These are phyloP conservation scores for Tribolium freemani DNA, from an alignment of 2,888 invertebrate species.

Conservation along the genomic window DNA sequence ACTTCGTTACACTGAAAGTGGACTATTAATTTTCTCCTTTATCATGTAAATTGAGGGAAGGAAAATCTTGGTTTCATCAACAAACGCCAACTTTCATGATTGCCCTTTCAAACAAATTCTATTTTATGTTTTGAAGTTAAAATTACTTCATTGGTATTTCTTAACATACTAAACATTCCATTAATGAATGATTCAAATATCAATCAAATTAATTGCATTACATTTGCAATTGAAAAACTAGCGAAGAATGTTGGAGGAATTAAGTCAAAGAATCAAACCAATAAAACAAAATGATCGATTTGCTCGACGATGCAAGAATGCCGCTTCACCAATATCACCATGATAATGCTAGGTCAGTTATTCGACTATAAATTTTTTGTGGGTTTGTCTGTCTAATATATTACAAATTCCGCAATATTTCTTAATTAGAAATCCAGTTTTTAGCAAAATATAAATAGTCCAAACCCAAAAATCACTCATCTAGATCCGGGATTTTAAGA, in stretches of 20 bases:
- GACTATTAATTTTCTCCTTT: constrained; percentile 39
- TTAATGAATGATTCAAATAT: constrained; percentile 26
- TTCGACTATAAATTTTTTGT: neutral
- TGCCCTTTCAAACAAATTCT: constrained; percentile 25
- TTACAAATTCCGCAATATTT: too few species aligned
- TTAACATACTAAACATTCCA: constrained; percentile 25
- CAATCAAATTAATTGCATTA: constrained; percentile 26
- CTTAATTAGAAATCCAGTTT: too few species aligned
- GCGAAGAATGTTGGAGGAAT: constrained; percentile 10
- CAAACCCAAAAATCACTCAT: too few species aligned
- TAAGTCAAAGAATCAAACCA: constrained; percentile 12
- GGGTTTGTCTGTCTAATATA: neutral
- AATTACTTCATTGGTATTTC: constrained; percentile 31
- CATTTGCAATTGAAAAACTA: constrained; percentile 15
- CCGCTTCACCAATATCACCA: neutral
- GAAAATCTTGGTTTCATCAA: constrained; percentile 21
- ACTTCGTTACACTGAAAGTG: constrained; percentile 32
- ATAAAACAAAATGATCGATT: neutral
- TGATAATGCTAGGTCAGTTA: neutral
- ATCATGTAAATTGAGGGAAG: constrained; percentile 36
- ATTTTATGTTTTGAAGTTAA: constrained; percentile 13
- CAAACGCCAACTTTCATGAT: constrained; percentile 24
- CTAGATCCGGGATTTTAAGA: too few species aligned
- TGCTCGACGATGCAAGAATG: neutral
- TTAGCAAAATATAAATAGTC: too few species aligned